Base-by-base conservation (phyloP, 1,140 invertebrate genomes). In the Papilio dardanus region DNA sequence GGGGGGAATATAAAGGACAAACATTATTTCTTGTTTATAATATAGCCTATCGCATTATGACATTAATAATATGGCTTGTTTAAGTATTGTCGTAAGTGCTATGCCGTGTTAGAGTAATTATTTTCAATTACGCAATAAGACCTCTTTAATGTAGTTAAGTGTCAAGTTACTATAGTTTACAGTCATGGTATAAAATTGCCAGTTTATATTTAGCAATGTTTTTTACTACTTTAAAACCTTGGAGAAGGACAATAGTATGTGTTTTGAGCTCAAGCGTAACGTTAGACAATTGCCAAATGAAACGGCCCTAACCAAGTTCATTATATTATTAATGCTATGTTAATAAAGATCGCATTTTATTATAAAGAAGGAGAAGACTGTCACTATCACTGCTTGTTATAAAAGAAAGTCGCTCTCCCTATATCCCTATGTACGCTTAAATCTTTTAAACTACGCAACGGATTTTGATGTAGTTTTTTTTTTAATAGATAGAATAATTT, bases 51-150 rank as follows among this genome's bases (percentile, higher is more conserved):
- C n/a, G 42, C n/a, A 46, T 4, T 46, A 5, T 46, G 42, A 46
- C 42, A 46, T 46, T 46, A n/a, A 46, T 46, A 16, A 16, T 14
- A 42, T 35, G n/a, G 7, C 42, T 46, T 46, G 42, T 46, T 10
- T 37, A 10, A 37, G n/a, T 37, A 19, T 0, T 65, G 31, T 1
- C 68, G 14, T 46, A 42, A 71, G 68, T 71, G 68, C 35, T 42
- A 71, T 28, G 68, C 8, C 37, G 40, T 28, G 68, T 71, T 30
- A 71, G 30, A 5, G 31, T 71, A 46, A 71, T 71, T 71, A 71
- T 71, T 71, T 46, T 71, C 21, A 30, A 71, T 71, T 71, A 71
- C 68, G 40, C 68, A 40, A 42, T 33, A 71, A 68, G 31, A 37
- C 37, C 68, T 71, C 21, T 37, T 19, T 42, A 71, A 71, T 71